These are phyloP conservation scores for Danio tinwini DNA, from an alignment of 2,797 vertebrate genomes.

Conservation along the genomic window DNA sequence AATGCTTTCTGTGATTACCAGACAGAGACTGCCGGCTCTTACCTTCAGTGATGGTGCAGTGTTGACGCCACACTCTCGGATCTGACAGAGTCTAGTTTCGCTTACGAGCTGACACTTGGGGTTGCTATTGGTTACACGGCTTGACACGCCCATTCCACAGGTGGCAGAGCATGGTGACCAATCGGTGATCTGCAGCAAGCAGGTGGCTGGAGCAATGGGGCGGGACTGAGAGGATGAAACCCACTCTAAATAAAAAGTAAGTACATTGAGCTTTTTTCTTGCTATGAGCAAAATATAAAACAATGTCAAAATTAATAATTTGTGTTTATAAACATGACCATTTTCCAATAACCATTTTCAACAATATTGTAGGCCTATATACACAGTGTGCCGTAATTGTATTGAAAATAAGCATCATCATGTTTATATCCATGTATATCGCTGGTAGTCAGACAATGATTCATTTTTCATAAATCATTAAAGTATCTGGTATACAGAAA, in stretches of 20 bases:
- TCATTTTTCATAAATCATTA: no score
- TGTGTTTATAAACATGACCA: neutral
- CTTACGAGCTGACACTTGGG: slow-evolving; percentile 61
- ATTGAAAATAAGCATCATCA: no score
- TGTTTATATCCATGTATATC: no score
- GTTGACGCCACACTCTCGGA: slow-evolving; percentile 57
- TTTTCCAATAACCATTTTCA: no score
- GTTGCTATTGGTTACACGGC: slow-evolving; percentile 69
- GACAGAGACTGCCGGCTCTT: slow-evolving; percentile 7
- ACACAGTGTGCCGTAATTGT: no score
- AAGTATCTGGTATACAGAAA: no score
- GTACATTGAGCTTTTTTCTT: neutral
- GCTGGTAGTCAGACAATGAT: no score
- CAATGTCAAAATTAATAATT: neutral
- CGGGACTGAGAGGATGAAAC: slow-evolving; percentile 54
- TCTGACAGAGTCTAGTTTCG: slow-evolving; percentile 68
- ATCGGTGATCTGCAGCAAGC: slow-evolving; percentile 67
- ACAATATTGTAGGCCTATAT: no score
- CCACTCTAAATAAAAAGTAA: slow-evolving; percentile 56
- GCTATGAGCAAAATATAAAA: neutral
- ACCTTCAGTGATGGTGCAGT: slow-evolving; percentile 54
- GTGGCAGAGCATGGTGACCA: slow-evolving; percentile 68
- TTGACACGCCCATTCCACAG: slow-evolving; percentile 69
- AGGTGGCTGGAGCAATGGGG: slow-evolving; percentile 45
- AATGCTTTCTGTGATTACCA: neutral